Evolutionary conservation across 1,140 invertebrate genomes (phyloP).

Genomic region (Heliconius congener): DNA sequence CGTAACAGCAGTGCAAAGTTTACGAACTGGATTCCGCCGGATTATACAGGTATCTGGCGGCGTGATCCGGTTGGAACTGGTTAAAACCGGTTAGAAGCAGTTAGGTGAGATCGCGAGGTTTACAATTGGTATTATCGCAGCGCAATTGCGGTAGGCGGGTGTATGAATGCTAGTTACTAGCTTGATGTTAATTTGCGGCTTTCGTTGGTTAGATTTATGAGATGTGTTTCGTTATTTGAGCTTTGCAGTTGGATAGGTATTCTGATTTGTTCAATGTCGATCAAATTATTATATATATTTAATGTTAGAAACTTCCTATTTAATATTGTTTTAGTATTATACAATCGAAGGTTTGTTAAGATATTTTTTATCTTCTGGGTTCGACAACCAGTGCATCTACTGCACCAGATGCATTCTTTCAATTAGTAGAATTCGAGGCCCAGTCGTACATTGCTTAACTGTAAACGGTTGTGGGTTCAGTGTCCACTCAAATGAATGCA

Average conservation of each 20-base stretch:
- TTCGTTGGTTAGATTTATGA: conserved; percentile 27
- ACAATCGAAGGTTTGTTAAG: too few species aligned
- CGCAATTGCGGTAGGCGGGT: conserved; percentile 41
- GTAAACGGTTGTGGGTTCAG: too few species aligned
- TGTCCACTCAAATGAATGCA: too few species aligned
- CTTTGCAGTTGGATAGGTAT: background rate
- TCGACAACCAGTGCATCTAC: too few species aligned
- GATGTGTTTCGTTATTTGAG: background rate
- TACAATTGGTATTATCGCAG: conserved; percentile 48
- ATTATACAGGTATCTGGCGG: conserved; percentile 53
- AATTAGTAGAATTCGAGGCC: too few species aligned
- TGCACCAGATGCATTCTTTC: too few species aligned
- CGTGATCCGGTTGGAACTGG: conserved; percentile 41
- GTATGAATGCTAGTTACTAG: conserved; percentile 44
- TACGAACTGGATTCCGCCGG: conserved; percentile 66
- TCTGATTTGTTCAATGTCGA: background rate
- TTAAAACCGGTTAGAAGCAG: conserved; percentile 58
- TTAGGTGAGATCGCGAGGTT: conserved; percentile 62
- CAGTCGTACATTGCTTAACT: too few species aligned
- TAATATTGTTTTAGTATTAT: too few species aligned
- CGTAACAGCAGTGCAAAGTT: conserved; percentile 66
- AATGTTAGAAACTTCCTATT: background rate
- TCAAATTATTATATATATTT: background rate
- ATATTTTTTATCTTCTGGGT: too few species aligned
- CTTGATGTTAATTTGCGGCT: conserved; percentile 42